Evolutionary conservation across 2,113 vertebrate species (phyloP).

Genomic region (Meles meles): DNA sequence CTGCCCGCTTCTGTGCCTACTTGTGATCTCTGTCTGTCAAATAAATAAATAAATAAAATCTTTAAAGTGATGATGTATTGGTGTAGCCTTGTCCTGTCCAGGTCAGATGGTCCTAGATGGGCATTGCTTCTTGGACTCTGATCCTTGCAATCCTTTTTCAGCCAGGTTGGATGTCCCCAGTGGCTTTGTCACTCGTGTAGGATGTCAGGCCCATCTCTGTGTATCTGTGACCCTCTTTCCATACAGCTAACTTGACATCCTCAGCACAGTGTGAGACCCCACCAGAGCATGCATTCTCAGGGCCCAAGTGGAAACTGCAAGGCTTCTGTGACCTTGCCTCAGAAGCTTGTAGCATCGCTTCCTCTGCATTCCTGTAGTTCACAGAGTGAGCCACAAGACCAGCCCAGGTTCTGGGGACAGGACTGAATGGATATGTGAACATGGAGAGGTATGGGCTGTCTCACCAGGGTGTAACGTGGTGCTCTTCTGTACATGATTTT

Average conservation of each 20-base stretch:
- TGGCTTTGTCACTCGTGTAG: background rate
- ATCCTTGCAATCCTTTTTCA: background rate
- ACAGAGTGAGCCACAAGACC: background rate
- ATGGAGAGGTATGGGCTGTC: background rate
- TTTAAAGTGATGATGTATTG: background rate
- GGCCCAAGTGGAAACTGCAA: background rate
- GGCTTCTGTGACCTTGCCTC: background rate
- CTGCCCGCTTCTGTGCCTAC: no score
- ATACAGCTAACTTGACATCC: background rate
- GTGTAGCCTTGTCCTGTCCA: background rate
- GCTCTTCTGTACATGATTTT: background rate
- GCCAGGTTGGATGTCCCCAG: background rate
- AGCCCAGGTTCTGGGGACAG: background rate
- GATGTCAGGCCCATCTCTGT: background rate
- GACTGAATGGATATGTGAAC: background rate
- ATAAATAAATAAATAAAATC: no score
- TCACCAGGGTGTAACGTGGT: background rate
- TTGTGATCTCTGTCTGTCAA: no score
- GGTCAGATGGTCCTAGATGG: background rate
- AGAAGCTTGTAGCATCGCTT: background rate
- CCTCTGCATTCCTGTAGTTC: background rate
- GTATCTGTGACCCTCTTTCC: background rate
- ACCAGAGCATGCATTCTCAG: background rate
- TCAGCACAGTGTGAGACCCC: background rate
- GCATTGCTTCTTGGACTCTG: background rate